These are phyloP conservation scores for Channallabes apus DNA, from an alignment of 2,797 vertebrate genomes.

Conservation along the genomic window DNA sequence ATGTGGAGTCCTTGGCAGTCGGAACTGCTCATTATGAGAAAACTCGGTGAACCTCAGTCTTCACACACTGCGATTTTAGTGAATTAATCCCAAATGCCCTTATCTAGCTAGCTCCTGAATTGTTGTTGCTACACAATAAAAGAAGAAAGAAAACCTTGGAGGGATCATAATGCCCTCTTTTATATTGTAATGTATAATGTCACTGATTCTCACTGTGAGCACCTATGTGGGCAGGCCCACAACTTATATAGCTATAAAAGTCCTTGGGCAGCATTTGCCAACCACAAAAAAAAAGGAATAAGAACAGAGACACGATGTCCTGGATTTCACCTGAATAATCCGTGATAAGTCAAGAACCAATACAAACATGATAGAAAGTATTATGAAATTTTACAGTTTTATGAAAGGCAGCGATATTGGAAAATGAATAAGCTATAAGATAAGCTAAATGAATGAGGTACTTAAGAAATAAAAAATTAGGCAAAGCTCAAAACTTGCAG, in stretches of 20 bases:
- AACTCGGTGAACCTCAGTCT: conserved; percentile 34
- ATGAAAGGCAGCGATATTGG: neutral
- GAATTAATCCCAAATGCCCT: conserved; percentile 5
- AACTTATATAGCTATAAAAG: neutral
- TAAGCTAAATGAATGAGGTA: neutral
- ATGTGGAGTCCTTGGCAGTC: conserved; percentile 42
- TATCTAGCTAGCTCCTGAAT: neutral
- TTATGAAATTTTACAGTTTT: neutral
- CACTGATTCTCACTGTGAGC: neutral
- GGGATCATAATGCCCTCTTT: neutral
- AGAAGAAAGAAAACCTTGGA: neutral
- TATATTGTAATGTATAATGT: neutral
- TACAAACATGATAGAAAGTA: neutral
- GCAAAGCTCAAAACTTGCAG: too few species aligned
- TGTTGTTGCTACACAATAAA: neutral
- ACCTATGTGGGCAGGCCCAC: neutral
- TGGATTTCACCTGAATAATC: neutral
- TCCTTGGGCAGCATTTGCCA: neutral
- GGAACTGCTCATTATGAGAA: conserved; percentile 46
- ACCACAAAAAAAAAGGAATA: neutral
- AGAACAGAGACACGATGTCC: neutral
- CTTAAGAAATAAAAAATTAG: neutral
- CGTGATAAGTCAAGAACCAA: neutral
- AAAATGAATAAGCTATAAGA: neutral
- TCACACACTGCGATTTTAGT: conserved; percentile 5